Percentiles rank a stretch among this genome's conserved stretches.
These are phyloP conservation scores for Fabriciana adippe DNA, from an alignment of 2,888 invertebrate genomes.

Conservation along the genomic window DNA sequence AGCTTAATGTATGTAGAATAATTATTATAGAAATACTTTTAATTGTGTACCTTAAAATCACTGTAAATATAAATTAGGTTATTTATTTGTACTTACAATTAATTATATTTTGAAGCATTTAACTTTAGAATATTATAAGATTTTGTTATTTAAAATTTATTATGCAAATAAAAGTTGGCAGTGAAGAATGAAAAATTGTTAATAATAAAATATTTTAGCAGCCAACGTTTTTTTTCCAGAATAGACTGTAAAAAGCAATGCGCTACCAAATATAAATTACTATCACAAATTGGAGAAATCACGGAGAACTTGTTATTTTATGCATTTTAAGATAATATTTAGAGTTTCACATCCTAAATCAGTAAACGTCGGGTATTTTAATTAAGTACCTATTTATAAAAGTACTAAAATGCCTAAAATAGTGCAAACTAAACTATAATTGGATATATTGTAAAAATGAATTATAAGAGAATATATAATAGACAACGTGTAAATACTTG, in stretches of 20 bases:
- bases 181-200: too few species aligned
- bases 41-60: conserved; percentile 59
- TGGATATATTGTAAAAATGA: conserved; percentile 21
- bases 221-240: too few species aligned
- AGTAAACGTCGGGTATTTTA: not conserved
- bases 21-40: conserved; percentile 48
- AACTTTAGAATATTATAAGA: conserved; percentile 39
- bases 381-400: conserved; percentile 1
- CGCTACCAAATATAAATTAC: not conserved
- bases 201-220: too few species aligned
- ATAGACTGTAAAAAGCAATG: too few species aligned
- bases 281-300: not conserved
- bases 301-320: conserved; percentile 1
- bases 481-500: conserved; percentile 27
- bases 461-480: conserved; percentile 21
- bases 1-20: conserved; percentile 74
- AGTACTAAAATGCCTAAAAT: conserved; percentile 10
- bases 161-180: conserved; percentile 1
- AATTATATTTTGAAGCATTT: conserved; percentile 43
- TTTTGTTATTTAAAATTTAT: conserved; percentile 33
- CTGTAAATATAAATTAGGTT: conserved; percentile 48
- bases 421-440: conserved; percentile 21
- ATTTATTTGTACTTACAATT: conserved; percentile 42
- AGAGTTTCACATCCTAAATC: not conserved
- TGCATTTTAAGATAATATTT: conserved; percentile 8